Evolutionary conservation across 53 echinoderm and acorn worm species (phyloP).

Genomic region (Glandiceps talaboti): DNA sequence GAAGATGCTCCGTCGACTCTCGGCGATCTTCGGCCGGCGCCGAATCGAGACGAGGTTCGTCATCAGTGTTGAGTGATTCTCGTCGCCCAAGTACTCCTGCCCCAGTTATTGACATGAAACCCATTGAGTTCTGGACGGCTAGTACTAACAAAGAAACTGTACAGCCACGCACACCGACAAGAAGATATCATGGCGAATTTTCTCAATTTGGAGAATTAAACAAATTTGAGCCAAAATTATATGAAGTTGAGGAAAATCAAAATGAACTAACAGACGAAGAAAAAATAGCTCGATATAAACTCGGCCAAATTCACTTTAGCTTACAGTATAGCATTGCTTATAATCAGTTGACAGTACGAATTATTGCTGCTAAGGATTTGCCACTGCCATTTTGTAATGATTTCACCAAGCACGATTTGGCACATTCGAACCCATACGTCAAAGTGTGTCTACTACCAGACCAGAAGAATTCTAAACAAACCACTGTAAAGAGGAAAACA

Average conservation of each 20-base stretch:
- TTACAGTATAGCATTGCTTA: slow-evolving; percentile 74
- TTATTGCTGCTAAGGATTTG: slow-evolving; percentile 74
- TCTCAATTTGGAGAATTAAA: slow-evolving; percentile 53
- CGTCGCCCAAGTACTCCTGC: slow-evolving; percentile 79
- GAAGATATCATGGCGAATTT: slow-evolving; percentile 70
- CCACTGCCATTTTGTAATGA: slow-evolving; percentile 93
- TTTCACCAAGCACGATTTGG: slow-evolving; percentile 65
- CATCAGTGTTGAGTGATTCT: slow-evolving; percentile 56
- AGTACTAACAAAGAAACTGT: slow-evolving; percentile 91
- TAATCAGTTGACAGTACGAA: slow-evolving; percentile 57
- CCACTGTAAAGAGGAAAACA: slow-evolving; percentile 85
- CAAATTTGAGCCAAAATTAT: slow-evolving; percentile 89
- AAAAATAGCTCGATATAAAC: slow-evolving; percentile 71
- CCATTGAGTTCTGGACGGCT: slow-evolving; percentile 98
- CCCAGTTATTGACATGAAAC: slow-evolving; percentile 98
- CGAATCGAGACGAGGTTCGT: slow-evolving; percentile 79
- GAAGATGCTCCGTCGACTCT: slow-evolving; percentile 59
- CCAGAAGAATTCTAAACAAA: slow-evolving; percentile 88
- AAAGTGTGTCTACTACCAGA: slow-evolving; percentile 94
- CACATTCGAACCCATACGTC: slow-evolving; percentile 97
- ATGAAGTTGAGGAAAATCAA: slow-evolving; percentile 79
- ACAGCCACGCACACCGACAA: slow-evolving; percentile 69
- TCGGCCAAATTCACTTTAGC: slow-evolving; percentile 91
- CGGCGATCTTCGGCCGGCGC: slow-evolving; percentile 73
- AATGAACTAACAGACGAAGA: slow-evolving; percentile 89